Evolutionary conservation across 2,888 invertebrate genomes (phyloP).

Genomic region (Gnatocerus cornutus): DNA sequence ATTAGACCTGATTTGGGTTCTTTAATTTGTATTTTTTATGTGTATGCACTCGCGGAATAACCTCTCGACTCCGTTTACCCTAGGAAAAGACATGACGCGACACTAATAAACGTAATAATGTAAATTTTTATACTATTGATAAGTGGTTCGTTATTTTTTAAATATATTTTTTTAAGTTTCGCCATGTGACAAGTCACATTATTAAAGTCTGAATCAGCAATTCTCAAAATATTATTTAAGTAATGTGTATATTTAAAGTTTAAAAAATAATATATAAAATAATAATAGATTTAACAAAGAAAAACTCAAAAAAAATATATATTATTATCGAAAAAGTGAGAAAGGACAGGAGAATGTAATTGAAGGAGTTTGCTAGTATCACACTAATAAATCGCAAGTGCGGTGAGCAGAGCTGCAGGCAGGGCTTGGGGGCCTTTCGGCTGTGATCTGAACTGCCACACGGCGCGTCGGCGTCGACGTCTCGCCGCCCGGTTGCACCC

Average conservation of each 20-base stretch:
- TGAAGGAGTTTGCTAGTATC: slow-evolving; percentile 41
- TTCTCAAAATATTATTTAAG: slow-evolving; percentile 72
- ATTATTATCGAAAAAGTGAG: slow-evolving; percentile 52
- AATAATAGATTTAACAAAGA: slow-evolving; percentile 61
- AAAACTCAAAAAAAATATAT: slow-evolving; percentile 50
- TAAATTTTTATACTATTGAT: slow-evolving; percentile 67
- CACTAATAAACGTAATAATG: slow-evolving; percentile 64
- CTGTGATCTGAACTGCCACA: slow-evolving; percentile 72
- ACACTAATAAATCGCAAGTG: slow-evolving; percentile 36
- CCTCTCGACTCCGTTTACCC: slow-evolving; percentile 48
- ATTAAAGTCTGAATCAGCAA: slow-evolving; percentile 73
- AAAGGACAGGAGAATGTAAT: slow-evolving; percentile 46
- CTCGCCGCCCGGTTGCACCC: slow-evolving; percentile 57
- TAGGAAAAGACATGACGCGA: slow-evolving; percentile 67
- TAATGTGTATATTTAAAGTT: slow-evolving; percentile 64
- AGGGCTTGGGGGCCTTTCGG: slow-evolving; percentile 67
- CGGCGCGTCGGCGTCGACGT: slow-evolving; percentile 59
- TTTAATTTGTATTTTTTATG: slow-evolving; percentile 63
- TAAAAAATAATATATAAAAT: slow-evolving; percentile 65
- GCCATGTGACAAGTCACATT: slow-evolving; percentile 70
- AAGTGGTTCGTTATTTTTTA: slow-evolving; percentile 69
- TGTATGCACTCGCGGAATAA: slow-evolving; percentile 55
- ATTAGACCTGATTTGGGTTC: slow-evolving; percentile 62
- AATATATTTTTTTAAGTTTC: slow-evolving; percentile 70
- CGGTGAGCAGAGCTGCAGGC: slow-evolving; percentile 57